A percentile compares a stretch with the other conserved stretches of the same genome.
Conservation (phyloP, 2,797 vertebrate species). For the Periophthalmus magnuspinnatus region DNA sequence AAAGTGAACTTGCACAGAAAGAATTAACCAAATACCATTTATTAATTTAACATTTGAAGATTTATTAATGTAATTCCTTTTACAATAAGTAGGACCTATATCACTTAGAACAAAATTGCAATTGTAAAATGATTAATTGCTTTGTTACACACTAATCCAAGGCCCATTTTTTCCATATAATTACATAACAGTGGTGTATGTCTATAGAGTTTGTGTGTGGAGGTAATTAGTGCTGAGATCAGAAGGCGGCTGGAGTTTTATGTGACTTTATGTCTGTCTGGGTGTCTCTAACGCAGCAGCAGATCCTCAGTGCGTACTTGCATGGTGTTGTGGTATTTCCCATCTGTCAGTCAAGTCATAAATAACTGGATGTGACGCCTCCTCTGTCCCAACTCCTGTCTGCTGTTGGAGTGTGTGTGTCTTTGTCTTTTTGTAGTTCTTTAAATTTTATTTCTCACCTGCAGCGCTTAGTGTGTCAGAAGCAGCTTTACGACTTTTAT, state of each 20-base stretch:
- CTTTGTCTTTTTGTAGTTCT: neutral
- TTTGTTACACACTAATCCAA: neutral
- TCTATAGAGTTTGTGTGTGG: slow-evolving; percentile 6
- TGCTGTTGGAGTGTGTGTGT: slow-evolving; percentile 5
- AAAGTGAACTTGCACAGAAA: neutral
- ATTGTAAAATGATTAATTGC: neutral
- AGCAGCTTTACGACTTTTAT: slow-evolving; percentile 9
- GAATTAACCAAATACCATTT: neutral
- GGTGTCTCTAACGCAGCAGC: slow-evolving; percentile 35
- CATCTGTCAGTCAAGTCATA: slow-evolving; percentile 68
- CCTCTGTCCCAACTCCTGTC: slow-evolving; percentile 29
- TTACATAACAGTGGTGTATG: neutral
- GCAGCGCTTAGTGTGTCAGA: slow-evolving; percentile 8
- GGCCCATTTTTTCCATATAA: neutral
- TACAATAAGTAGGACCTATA: too few species aligned
- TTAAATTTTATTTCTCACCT: slow-evolving; percentile 8
- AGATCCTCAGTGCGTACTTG: slow-evolving; percentile 44
- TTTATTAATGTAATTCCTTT: too few species aligned
- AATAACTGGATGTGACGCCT: slow-evolving; percentile 56
- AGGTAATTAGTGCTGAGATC: slow-evolving; percentile 17
- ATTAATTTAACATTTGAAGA: too few species aligned
- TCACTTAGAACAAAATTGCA: neutral
- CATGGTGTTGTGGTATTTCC: slow-evolving; percentile 75
- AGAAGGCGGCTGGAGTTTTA: slow-evolving; percentile 27
- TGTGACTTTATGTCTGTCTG: slow-evolving; percentile 29